phyloP scores from a whole-genome alignment of 2,797 vertebrate species.

The Propithecus perrieri region DNA sequence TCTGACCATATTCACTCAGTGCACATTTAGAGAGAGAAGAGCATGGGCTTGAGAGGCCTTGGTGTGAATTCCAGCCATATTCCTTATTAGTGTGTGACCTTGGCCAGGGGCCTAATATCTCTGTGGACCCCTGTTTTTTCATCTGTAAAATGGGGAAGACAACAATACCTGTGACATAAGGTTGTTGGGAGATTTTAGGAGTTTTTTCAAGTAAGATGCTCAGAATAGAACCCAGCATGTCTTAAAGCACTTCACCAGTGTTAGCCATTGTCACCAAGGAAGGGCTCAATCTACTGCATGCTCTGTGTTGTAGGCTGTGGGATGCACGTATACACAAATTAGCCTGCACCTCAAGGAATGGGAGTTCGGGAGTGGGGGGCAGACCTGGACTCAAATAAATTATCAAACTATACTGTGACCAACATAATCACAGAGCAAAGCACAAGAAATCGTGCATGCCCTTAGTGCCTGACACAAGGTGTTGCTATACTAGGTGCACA shows the following conservation, averaged over 20 bases:
- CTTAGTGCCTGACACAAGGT: background rate
- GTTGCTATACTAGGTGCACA: background rate
- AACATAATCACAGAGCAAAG: background rate
- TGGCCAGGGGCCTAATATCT: background rate
- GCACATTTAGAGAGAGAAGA: background rate
- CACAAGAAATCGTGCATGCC: accelerated
- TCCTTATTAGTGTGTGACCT: background rate
- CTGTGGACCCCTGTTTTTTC: background rate
- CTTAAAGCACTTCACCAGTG: background rate
- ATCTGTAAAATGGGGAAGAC: background rate
- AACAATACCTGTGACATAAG: background rate
- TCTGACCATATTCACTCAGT: background rate
- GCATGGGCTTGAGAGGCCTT: background rate
- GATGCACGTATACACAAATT: background rate
- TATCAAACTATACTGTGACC: background rate
- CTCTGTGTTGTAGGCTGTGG: background rate
- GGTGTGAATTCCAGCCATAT: background rate
- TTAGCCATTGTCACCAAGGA: background rate
- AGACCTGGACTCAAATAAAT: background rate
- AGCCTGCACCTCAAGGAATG: background rate
- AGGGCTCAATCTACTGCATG: background rate
- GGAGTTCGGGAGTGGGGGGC: no score
- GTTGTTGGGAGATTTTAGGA: background rate
- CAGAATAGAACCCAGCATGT: background rate
- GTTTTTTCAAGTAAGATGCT: background rate